A percentile compares a stretch with the other conserved stretches of the same genome.
Conservation (phyloP, 92 coral and sea anemone genomes). For the Meandrina meandrites region DNA sequence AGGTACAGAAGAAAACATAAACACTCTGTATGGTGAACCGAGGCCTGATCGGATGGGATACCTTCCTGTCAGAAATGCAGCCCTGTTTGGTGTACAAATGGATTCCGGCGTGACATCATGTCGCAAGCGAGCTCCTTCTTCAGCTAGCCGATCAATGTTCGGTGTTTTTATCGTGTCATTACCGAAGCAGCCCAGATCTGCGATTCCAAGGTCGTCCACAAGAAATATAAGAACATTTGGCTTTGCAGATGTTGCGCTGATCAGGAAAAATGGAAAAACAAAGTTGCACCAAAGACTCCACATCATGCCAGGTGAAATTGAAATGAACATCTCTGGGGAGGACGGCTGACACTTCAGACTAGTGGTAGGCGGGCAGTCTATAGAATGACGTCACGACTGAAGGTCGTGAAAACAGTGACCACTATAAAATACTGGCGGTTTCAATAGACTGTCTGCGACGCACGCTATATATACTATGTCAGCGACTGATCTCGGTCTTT, state of each 20-base stretch:
- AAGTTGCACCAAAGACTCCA: neutral
- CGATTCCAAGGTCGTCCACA: conserved; percentile 89
- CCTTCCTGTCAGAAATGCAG: conserved; percentile 84
- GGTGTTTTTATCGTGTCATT: conserved; percentile 84
- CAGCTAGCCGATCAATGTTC: conserved; percentile 84
- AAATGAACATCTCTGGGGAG: too few relatives aligned
- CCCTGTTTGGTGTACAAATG: conserved; percentile 92
- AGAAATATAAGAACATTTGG: conserved; percentile 71
- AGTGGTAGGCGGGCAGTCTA: too few relatives aligned
- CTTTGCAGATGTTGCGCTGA: conserved; percentile 12
- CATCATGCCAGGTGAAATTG: neutral
- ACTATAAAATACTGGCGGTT: too few relatives aligned
- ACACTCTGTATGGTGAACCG: conserved; percentile 59
- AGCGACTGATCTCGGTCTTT: too few relatives aligned
- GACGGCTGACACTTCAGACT: too few relatives aligned
- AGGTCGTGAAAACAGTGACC: too few relatives aligned
- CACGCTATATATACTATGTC: too few relatives aligned
- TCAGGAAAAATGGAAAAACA: neutral
- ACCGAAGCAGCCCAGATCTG: conserved; percentile 88
- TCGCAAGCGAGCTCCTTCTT: too few relatives aligned
- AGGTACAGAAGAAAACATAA: conserved; percentile 33
- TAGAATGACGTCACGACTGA: too few relatives aligned
- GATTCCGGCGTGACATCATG: conserved; percentile 78
- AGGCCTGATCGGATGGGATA: conserved; percentile 80
- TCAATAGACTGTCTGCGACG: too few relatives aligned